phyloP scores from a whole-genome alignment of 2,888 invertebrate genomes.

The Polia nebulosa region DNA sequence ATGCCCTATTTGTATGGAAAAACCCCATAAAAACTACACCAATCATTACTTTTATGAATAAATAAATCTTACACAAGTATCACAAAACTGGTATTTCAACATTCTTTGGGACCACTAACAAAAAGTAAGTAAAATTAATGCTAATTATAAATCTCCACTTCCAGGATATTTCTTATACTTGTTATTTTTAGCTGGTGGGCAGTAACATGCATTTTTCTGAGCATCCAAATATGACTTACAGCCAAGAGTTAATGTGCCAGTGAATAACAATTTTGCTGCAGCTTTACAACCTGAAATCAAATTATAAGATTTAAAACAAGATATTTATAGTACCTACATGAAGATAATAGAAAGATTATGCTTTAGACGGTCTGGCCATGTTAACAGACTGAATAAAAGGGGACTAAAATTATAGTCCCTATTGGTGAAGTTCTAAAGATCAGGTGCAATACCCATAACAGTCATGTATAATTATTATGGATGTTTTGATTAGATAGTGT shows the following conservation, averaged over 20 bases:
- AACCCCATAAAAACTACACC: background rate
- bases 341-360: no score
- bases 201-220: constrained; percentile 96
- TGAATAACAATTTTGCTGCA: constrained; percentile 96
- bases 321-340: no score
- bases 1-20: background rate
- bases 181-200: constrained; percentile 89
- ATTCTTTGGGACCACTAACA: constrained; percentile 31
- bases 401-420: no score
- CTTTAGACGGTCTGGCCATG: no score
- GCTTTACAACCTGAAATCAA: constrained; percentile 94
- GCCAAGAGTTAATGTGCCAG: constrained; percentile 96
- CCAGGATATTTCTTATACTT: constrained; percentile 90
- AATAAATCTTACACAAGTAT: constrained; percentile 57
- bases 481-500: no score
- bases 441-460: no score
- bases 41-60: constrained; percentile 23
- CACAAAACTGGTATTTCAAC: constrained; percentile 35
- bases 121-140: constrained; percentile 23
- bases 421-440: no score
- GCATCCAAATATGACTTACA: constrained; percentile 96
- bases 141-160: constrained; percentile 79
- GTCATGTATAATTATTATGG: no score
- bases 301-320: background rate
- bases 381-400: no score